Percentiles rank a stretch among this genome's conserved stretches.
Evolutionary conservation across 1,140 invertebrate species (phyloP).

Genomic region (Drosophila kikkawai): DNA sequence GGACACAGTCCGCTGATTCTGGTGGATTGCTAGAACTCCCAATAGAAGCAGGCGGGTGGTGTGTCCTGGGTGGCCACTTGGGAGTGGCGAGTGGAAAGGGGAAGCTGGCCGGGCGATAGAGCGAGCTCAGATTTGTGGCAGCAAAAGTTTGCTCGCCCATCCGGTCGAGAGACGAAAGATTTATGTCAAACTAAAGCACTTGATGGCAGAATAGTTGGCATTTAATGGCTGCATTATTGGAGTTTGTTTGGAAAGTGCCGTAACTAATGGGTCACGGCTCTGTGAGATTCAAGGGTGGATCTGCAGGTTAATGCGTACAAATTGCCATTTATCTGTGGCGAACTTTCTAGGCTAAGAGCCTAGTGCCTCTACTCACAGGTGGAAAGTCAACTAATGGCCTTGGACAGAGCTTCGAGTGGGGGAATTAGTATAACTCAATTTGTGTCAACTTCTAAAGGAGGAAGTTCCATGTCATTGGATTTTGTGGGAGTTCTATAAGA

Average conservation of each 20-base stretch:
- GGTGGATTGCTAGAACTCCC: slow-evolving; percentile 5
- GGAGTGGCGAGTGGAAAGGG: slow-evolving; percentile 1
- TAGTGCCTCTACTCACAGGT: slow-evolving; percentile 29
- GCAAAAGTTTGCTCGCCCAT: slow-evolving; percentile 62
- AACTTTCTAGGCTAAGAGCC: slow-evolving; percentile 24
- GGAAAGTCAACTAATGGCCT: slow-evolving; percentile 16
- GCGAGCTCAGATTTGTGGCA: slow-evolving; percentile 50
- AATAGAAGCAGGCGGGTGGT: background rate
- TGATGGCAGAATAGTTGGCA: slow-evolving; percentile 80
- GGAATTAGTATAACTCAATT: slow-evolving; percentile 38
- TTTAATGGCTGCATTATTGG: slow-evolving; percentile 82
- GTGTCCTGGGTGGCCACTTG: slow-evolving; percentile 9
- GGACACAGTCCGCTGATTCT: slow-evolving; percentile 38
- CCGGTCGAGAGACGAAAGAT: slow-evolving; percentile 68
- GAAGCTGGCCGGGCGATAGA: slow-evolving; percentile 2
- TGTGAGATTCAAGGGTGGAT: slow-evolving; percentile 14
- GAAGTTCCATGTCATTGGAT: slow-evolving; percentile 6
- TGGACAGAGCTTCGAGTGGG: slow-evolving; percentile 20
- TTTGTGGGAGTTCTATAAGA: background rate
- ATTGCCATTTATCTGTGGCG: slow-evolving; percentile 52
- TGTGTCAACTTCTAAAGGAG: background rate
- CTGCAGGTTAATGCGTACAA: slow-evolving; percentile 49
- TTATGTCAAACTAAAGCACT: slow-evolving; percentile 82
- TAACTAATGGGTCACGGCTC: slow-evolving; percentile 72
- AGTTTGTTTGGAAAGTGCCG: slow-evolving; percentile 70